Evolutionary conservation across 2,113 vertebrate species (phyloP).

Genomic region (Monarcha castaneiventris): DNA sequence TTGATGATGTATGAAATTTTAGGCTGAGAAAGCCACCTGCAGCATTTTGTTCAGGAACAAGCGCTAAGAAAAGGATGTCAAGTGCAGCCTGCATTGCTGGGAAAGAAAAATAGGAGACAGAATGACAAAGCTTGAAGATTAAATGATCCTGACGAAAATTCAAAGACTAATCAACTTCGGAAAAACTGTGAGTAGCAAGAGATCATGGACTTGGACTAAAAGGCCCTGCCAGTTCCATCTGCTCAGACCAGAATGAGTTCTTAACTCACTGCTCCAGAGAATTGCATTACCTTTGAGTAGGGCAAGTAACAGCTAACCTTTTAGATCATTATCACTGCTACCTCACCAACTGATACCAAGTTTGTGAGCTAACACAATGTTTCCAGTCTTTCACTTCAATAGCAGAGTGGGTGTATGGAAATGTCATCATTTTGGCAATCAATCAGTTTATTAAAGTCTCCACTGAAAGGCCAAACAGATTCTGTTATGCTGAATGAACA

Average conservation of each 20-base stretch:
- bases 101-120: neutral
- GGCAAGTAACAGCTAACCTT: slow-evolving; percentile 16
- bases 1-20: neutral
- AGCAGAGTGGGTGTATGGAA: slow-evolving; percentile 59
- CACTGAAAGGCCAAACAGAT: slow-evolving; percentile 29
- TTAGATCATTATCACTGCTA: slow-evolving; percentile 34
- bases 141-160: neutral
- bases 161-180: neutral
- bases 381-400: slow-evolving; percentile 58
- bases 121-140: neutral
- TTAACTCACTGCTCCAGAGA: neutral
- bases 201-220: neutral
- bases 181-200: neutral
- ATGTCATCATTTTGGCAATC: slow-evolving; percentile 70
- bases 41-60: neutral
- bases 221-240: neutral
- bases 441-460: slow-evolving; percentile 54
- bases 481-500: slow-evolving; percentile 41
- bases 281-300: neutral
- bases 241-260: neutral
- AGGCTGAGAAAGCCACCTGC: neutral
- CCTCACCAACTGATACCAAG: slow-evolving; percentile 8
- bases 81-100: neutral
- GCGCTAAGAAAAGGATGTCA: neutral
- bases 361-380: slow-evolving; percentile 44